Evolutionary conservation across 2,113 vertebrate genomes (phyloP).

Genomic region (Okapia johnstoni): DNA sequence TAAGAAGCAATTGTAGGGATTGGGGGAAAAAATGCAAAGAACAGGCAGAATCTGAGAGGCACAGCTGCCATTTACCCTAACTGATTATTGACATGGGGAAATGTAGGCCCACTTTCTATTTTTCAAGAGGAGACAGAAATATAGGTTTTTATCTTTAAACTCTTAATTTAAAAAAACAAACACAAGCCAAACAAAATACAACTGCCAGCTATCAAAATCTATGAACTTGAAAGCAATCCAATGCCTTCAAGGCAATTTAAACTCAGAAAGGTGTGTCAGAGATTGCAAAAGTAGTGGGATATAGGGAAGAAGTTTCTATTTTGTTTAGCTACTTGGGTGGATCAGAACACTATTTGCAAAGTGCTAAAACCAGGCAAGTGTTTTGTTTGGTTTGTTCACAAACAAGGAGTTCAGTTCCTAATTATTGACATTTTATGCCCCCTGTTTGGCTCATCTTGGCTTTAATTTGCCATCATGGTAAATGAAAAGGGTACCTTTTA

Average conservation of each 20-base stretch:
- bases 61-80: not conserved
- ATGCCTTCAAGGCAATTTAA: conserved; percentile 16
- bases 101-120: not conserved
- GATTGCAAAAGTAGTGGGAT: not conserved
- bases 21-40: not conserved
- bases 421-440: not conserved
- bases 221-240: not conserved
- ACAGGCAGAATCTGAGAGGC: not conserved
- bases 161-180: conserved; percentile 20
- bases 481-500: not conserved
- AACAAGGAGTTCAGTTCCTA: not conserved
- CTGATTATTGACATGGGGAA: not conserved
- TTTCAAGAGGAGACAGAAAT: not conserved
- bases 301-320: not conserved
- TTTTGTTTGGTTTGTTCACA: conserved; percentile 16
- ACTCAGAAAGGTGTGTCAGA: not conserved
- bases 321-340: not conserved
- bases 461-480: not conserved
- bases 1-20: not conserved
- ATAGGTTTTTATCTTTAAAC: not conserved
- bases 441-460: not conserved
- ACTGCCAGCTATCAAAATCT: not conserved
- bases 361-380: not conserved
- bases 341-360: conserved; percentile 12
- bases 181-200: conserved; percentile 19